Evolutionary conservation across 2,888 invertebrate species (phyloP), one percentile per base, ranked within the genome.

Genomic region (Mesorhabditis spiculigera): DNA sequence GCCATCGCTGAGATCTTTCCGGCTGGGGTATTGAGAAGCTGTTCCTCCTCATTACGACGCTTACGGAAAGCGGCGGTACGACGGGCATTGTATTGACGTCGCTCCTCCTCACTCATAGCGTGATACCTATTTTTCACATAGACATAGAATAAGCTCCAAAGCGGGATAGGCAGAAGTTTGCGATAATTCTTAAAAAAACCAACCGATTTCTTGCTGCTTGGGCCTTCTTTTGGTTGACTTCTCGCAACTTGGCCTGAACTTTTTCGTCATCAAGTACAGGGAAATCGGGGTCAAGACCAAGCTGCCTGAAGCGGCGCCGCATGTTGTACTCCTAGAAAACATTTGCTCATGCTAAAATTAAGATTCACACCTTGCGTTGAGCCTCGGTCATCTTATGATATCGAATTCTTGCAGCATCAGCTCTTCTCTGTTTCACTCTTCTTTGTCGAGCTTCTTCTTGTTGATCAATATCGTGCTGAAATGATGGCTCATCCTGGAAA

Each of bases 321-420:
- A 75, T 73, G 69, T 80, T 80, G 69, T 76, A 80, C 4, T 65
- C 43, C 28, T 73, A 71, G 41, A 63, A 66, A 41, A 3, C 13
- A 43, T 10, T 8, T 10, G 8, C 13, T 66, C 16, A n/a, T 43
- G 13, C 13, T 43, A 13, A n/a, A 45, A 43, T 66, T 43, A 28
- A 16, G 8, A 8, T 43, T 13, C 8, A 13, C 43, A 16, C 66
- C 75, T 68, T 68, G 13, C 79, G 66, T 68, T 79, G 75, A 5
- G 69, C 69, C 45, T 78, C 78, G 13, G 71, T 71, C 79, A 82
- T 82, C 64, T 78, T 63, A 66, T 85, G 85, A 70, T 84, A 84
- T 13, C 85, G 68, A 1, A 73, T 70, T 16, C 83, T 69, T 3
- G 84, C 84, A 4, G 81, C 79, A 8, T 81, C 83, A 5, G 84